Evolutionary conservation across 2,113 vertebrate species (phyloP).

Genomic region (Saguinus imperator): DNA sequence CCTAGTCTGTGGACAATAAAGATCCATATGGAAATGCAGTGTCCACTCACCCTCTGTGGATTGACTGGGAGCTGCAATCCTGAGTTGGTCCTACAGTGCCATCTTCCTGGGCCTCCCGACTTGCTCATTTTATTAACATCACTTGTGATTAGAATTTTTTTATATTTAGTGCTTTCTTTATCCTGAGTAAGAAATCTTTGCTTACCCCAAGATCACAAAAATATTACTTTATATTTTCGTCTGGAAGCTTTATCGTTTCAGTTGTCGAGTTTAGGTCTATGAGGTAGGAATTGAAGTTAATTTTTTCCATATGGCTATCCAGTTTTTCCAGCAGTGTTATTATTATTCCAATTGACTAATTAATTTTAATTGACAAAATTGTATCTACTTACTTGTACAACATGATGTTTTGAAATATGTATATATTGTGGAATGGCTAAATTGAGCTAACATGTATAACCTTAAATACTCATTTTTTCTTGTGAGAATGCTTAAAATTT

Average conservation of each 20-base stretch:
- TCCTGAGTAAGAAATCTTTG: background rate
- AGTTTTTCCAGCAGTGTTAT: background rate
- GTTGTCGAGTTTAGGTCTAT: background rate
- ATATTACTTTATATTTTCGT: background rate
- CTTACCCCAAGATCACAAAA: background rate
- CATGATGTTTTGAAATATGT: background rate
- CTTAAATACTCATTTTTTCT: background rate
- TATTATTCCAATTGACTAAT: background rate
- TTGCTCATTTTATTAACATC: background rate
- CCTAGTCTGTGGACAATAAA: no score
- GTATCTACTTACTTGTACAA: background rate
- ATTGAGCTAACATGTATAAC: background rate
- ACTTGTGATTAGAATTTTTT: background rate
- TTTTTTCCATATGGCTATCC: background rate
- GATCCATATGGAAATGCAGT: no score
- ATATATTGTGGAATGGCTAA: background rate
- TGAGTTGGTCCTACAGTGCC: no score
- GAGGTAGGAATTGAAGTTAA: background rate
- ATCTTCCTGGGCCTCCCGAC: no score
- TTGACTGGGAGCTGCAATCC: no score
- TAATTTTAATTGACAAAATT: background rate
- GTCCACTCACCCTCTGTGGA: no score
- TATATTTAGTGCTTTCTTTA: background rate
- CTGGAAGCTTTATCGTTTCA: background rate
- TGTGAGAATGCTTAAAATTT: background rate